Conservation (phyloP, 2,113 vertebrate genomes). For the Elephas maximus region DNA sequence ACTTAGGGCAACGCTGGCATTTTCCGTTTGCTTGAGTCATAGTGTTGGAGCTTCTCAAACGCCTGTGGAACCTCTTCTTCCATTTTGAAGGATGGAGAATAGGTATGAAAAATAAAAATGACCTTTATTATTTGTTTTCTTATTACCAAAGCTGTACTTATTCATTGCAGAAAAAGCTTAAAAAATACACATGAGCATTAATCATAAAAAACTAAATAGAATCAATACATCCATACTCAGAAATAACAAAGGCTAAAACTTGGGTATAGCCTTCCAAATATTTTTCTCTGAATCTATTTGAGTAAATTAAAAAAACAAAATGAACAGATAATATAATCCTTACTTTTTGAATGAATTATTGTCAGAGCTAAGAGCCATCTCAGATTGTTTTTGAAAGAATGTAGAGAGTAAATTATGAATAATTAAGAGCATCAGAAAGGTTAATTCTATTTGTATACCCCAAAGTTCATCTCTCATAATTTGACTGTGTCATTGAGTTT, state of each 20-base stretch:
- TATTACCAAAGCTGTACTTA: neutral
- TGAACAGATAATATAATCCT: neutral
- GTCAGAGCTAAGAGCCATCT: neutral
- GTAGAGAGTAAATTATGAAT: neutral
- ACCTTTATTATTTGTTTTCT: constrained; percentile 35
- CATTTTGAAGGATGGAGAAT: neutral
- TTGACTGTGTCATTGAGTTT: neutral
- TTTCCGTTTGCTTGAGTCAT: constrained; percentile 19
- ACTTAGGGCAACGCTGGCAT: neutral
- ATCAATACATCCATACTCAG: neutral
- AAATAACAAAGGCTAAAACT: constrained; percentile 8
- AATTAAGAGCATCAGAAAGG: constrained; percentile 3
- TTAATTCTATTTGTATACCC: neutral
- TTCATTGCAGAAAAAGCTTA: constrained; percentile 7
- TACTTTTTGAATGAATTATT: constrained; percentile 58
- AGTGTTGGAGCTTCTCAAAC: neutral
- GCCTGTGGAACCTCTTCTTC: neutral
- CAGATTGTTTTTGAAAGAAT: constrained; percentile 48
- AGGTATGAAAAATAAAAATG: constrained; percentile 46
- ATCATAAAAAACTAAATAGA: neutral
- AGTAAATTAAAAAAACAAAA: neutral
- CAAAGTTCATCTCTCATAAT: neutral
- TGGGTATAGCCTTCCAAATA: neutral
- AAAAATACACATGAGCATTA: neutral
- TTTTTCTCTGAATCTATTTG: constrained; percentile 7